Percentiles rank a stretch among this genome's conserved stretches.
phyloP scores from a whole-genome alignment of 2,797 vertebrate genomes.

The Falco rusticolus region DNA sequence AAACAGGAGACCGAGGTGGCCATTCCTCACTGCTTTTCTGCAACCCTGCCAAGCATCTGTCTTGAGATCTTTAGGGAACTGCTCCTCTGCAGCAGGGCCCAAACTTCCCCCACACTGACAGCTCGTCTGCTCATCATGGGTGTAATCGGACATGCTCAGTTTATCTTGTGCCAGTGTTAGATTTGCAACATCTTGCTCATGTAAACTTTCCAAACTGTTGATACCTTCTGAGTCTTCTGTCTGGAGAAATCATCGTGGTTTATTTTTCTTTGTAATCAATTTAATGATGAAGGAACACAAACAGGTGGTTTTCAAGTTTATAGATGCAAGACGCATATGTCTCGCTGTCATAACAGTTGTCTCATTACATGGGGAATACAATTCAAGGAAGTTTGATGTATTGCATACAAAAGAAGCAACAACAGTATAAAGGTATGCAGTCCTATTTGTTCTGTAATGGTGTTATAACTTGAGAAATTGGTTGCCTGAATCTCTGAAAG shows the following conservation, averaged over 20 bases:
- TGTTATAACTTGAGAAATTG: not conserved
- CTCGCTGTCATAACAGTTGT: constrained; percentile 45
- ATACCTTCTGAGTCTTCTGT: not conserved
- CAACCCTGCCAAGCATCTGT: not conserved
- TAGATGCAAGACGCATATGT: constrained; percentile 31
- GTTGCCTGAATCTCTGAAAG: not conserved
- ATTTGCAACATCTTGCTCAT: not conserved
- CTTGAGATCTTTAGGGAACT: not conserved
- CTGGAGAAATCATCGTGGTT: constrained; percentile 50
- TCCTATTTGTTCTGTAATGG: not conserved
- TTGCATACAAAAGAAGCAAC: constrained; percentile 35
- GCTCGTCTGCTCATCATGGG: not conserved
- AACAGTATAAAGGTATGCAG: not conserved
- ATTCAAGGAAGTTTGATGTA: constrained; percentile 24
- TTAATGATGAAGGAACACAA: constrained; percentile 63
- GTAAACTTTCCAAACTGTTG: not conserved
- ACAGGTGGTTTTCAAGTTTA: constrained; percentile 61
- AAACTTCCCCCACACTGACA: not conserved
- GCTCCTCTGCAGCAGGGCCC: not conserved
- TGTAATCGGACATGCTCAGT: fast-evolving
- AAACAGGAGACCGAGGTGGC: too few relatives aligned
- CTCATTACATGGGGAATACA: constrained; percentile 45
- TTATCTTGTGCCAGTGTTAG: fast-evolving
- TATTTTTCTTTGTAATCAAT: constrained; percentile 49
- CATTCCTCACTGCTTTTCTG: not conserved